These are phyloP conservation scores for Pardalotus punctatus DNA, from an alignment of 2,113 vertebrate species.

Conservation along the genomic window DNA sequence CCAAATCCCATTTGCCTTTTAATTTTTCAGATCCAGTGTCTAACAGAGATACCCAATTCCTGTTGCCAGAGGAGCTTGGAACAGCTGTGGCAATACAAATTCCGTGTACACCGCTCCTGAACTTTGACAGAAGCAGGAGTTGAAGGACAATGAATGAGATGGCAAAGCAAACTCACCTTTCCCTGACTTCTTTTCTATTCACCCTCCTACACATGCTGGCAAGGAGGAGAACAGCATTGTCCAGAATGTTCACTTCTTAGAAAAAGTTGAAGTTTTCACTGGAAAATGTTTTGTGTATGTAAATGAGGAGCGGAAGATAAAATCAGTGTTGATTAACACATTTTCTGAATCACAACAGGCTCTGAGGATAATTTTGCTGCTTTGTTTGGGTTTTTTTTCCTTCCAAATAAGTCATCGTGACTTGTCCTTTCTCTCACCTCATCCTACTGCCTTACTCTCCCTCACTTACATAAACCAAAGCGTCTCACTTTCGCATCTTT, in stretches of 20 bases:
- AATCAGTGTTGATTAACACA: not conserved
- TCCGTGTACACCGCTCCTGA: not conserved
- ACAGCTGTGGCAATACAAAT: not conserved
- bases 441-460: not conserved
- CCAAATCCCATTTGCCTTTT: not conserved
- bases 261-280: not conserved
- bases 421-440: not conserved
- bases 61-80: not conserved
- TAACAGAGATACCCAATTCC: not conserved
- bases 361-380: not conserved
- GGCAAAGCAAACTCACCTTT: not conserved
- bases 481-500: rapidly evolving
- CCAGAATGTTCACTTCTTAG: not conserved
- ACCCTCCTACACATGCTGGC: not conserved
- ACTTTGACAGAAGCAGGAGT: not conserved
- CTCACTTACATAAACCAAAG: not conserved
- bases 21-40: not conserved
- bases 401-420: not conserved
- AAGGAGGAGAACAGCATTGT: not conserved
- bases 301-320: not conserved
- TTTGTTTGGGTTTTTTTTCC: not conserved
- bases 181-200: not conserved
- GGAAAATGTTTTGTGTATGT: not conserved
- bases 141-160: not conserved
- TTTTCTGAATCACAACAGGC: not conserved